Conservation (phyloP, 2,113 vertebrate genomes). For the Oceanites oceanicus region DNA sequence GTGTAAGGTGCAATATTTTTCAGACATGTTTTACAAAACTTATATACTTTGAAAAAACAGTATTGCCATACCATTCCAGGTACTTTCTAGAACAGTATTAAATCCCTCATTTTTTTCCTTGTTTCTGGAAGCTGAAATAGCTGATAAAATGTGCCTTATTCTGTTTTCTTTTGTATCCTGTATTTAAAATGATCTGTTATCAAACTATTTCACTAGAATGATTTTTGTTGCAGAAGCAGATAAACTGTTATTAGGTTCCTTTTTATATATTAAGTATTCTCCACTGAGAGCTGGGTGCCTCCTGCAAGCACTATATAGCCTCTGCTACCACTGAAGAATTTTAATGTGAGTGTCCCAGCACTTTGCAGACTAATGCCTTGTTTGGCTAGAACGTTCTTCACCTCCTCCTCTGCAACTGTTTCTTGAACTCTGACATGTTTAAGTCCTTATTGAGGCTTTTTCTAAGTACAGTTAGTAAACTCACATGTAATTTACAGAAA, state of each 20-base stretch:
- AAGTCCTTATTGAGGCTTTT: constrained; percentile 10
- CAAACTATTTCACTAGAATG: not conserved
- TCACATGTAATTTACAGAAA: constrained; percentile 27
- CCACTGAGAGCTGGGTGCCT: not conserved
- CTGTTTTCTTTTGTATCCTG: not conserved
- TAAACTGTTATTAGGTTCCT: not conserved
- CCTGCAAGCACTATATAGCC: not conserved
- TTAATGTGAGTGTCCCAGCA: not conserved
- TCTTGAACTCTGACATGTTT: not conserved
- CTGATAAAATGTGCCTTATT: not conserved
- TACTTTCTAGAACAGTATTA: not conserved
- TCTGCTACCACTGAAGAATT: not conserved
- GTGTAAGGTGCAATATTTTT: not conserved
- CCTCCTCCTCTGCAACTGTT: not conserved
- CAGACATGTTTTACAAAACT: not conserved
- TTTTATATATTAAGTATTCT: not conserved
- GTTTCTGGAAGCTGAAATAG: not conserved
- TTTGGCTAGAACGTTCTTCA: not conserved
- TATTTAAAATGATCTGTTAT: not conserved
- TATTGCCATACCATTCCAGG: not conserved
- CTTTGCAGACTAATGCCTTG: not conserved
- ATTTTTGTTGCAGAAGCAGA: not conserved
- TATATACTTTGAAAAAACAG: not conserved
- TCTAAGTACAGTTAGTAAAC: constrained; percentile 7
- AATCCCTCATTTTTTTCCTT: not conserved